These are phyloP conservation scores for Cyclopterus lumpus DNA, from an alignment of 2,797 vertebrate species.

Conservation along the genomic window DNA sequence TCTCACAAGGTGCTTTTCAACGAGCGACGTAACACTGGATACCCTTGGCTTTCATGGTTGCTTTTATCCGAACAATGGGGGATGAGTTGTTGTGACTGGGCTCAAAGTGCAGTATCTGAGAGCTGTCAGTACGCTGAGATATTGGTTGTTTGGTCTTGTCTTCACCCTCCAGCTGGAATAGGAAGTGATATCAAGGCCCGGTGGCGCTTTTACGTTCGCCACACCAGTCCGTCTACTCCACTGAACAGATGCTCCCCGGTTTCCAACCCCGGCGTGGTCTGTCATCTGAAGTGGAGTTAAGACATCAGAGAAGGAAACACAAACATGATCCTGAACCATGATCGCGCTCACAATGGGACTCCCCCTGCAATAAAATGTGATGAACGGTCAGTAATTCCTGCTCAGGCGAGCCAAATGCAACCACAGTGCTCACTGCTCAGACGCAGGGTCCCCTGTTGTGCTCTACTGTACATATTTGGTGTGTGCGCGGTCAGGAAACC, in stretches of 20 bases:
- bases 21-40: background rate
- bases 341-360: conserved; percentile 58
- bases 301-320: conserved; percentile 64
- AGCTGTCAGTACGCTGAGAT: conserved; percentile 13
- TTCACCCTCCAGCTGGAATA: background rate
- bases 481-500: conserved; percentile 70
- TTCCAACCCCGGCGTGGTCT: conserved; percentile 23
- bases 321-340: conserved; percentile 63
- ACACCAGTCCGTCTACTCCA: background rate
- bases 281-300: conserved; percentile 53
- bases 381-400: conserved; percentile 67
- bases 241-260: conserved; percentile 51
- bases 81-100: conserved; percentile 37
- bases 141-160: background rate
- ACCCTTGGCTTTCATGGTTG: background rate
- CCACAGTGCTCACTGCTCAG: conserved; percentile 56
- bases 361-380: conserved; percentile 69
- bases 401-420: conserved; percentile 50
- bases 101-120: conserved; percentile 36
- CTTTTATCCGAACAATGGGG: conserved; percentile 25
- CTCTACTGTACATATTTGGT: conserved; percentile 70
- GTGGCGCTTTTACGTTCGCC: background rate
- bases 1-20: background rate
- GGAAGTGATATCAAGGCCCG: conserved; percentile 4
- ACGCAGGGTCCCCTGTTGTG: conserved; percentile 46